Base-by-base conservation (phyloP, 2,888 invertebrate genomes). In the Asteroscopus sphinx region DNA sequence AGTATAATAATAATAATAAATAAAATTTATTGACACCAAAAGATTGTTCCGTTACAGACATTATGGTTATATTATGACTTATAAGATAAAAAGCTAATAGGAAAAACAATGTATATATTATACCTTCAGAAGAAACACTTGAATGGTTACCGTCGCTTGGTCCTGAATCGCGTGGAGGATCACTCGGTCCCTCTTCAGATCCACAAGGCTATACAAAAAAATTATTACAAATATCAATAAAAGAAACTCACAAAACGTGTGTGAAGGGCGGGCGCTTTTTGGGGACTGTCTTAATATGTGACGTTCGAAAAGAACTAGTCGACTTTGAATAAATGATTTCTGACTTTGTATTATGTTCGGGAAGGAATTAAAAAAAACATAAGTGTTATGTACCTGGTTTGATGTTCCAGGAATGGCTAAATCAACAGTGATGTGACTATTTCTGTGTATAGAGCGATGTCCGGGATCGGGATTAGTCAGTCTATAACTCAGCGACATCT, bases 101-200 rank as follows among this genome's bases (percentile, higher is more conserved):
- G 3, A 6, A 28, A n/a, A 17, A 8, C n/a, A 9, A 11, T 8
- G 9, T 21, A 21, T 16, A n/a, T n/a, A n/a, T 26, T 30, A 40
- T 74, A 71, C 99, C 99, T 94, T 99, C 99, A 72, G 98, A 99
- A 75, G 98, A 98, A 9, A 98, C 97, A 83, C 98, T 98, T 47
- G 98, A 98, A 66, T 98, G 96, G 85, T 98, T 98, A 0, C 98
- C 98, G 81, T 97, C 97, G 64, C 81, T 88, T 0, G 90, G 86
- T 8, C 87, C 91, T 0, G 89, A 67, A 46, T 87, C 89, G 0
- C 87, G 85, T 0, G 80, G 80, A 1, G 70, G 74, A 12, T 83
- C 89, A 42, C 68, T 81, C 0, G 83, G 68, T 5, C 83, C 87
- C 36, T 81, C 86, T 11, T 87, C 91, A 32, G 86, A 80, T 33